A percentile compares a stretch with the other conserved stretches of the same genome.
These are phyloP conservation scores for Anolis carolinensis DNA, from an alignment of 2,113 vertebrate genomes.

Conservation along the genomic window DNA sequence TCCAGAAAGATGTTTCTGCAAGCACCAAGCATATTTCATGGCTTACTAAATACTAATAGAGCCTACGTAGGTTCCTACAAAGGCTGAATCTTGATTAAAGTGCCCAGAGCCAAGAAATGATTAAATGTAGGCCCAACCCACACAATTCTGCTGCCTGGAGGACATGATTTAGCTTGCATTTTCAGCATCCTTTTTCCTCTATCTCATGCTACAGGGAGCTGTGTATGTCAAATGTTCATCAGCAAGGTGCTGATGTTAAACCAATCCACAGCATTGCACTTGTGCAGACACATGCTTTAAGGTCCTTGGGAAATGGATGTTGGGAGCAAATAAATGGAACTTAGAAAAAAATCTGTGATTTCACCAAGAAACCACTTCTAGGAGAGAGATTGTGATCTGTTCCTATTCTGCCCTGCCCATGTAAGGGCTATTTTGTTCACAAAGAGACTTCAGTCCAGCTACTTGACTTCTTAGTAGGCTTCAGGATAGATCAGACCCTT, in stretches of 20 bases:
- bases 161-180: not conserved
- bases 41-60: not conserved
- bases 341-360: not conserved
- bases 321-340: not conserved
- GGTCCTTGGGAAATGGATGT: not conserved
- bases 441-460: not conserved
- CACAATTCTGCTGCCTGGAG: not conserved
- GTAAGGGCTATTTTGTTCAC: not conserved
- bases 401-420: too few species aligned
- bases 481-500: not conserved
- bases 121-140: not conserved
- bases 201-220: not conserved
- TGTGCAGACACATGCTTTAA: constrained; percentile 23
- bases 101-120: not conserved
- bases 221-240: not conserved
- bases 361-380: too few species aligned
- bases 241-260: constrained; percentile 14
- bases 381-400: fast-evolving
- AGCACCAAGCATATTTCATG: not conserved
- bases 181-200: not conserved
- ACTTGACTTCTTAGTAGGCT: not conserved
- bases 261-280: constrained; percentile 18
- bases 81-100: not conserved
- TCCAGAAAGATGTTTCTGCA: not conserved
- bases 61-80: not conserved